Evolutionary conservation across 2,113 vertebrate species (phyloP).

Genomic region (Calyptomena viridis): DNA sequence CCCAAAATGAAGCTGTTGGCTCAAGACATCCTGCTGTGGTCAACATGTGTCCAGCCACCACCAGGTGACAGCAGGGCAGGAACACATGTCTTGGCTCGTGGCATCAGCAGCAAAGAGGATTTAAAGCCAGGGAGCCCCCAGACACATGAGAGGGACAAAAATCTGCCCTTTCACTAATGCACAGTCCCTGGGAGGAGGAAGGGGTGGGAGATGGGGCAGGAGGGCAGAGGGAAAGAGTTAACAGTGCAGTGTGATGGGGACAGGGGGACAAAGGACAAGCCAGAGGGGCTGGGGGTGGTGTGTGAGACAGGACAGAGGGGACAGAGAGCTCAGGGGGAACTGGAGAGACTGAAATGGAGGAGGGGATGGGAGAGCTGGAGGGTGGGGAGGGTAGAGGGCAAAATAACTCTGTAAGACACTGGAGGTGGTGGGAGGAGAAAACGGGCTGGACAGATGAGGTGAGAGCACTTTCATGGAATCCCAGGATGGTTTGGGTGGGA

Average conservation of each 20-base stretch:
- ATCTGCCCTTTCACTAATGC: neutral
- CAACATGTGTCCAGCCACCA: neutral
- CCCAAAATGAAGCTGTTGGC: neutral
- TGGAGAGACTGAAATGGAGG: neutral
- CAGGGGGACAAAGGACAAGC: neutral
- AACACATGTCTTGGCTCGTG: neutral
- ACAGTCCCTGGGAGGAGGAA: neutral
- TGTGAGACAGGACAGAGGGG: neutral
- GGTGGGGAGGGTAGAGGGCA: neutral
- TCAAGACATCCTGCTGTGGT: neutral
- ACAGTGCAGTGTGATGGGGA: neutral
- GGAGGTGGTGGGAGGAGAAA: neutral
- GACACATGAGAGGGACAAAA: neutral
- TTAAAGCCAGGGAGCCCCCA: neutral
- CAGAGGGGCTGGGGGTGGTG: neutral
- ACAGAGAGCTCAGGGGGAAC: neutral
- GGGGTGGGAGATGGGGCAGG: neutral
- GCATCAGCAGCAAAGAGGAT: neutral
- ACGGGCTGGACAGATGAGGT: neutral
- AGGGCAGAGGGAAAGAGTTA: too few relatives aligned
- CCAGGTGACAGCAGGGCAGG: neutral
- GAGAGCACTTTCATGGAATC: neutral
- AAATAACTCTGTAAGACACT: neutral
- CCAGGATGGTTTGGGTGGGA: neutral
- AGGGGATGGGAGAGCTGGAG: neutral